Percentiles rank a stretch among this genome's conserved stretches.
These are phyloP conservation scores for Meriones unguiculatus DNA, from an alignment of 2,113 vertebrate species.

Conservation along the genomic window DNA sequence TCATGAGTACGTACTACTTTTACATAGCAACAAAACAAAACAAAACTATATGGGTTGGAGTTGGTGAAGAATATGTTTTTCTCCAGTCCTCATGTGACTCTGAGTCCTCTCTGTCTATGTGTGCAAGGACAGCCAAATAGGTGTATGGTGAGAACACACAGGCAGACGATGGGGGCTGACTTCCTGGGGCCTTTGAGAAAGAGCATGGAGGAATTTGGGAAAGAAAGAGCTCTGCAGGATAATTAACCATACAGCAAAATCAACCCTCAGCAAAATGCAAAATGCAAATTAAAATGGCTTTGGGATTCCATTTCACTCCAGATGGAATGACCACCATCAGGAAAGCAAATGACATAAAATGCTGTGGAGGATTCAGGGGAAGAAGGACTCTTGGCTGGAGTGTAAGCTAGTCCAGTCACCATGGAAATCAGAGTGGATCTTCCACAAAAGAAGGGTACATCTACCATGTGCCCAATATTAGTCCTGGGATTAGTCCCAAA, in stretches of 20 bases:
- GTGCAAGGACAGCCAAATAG: accelerated
- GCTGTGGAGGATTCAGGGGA: background rate
- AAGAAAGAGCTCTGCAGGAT: no score
- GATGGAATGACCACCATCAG: background rate
- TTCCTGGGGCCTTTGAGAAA: background rate
- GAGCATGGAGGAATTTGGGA: background rate
- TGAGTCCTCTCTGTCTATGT: background rate
- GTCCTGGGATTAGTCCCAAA: background rate
- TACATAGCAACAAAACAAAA: background rate
- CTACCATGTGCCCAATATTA: background rate
- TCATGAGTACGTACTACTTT: background rate
- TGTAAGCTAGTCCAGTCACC: background rate
- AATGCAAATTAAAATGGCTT: no score
- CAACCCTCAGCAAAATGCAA: background rate
- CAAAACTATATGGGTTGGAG: accelerated
- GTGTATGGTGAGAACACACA: accelerated
- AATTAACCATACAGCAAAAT: background rate
- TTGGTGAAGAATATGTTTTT: background rate
- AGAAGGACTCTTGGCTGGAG: background rate
- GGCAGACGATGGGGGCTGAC: background rate
- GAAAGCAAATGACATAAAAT: background rate
- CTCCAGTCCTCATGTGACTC: background rate
- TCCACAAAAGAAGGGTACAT: no score
- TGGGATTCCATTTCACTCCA: background rate
- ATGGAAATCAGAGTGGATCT: background rate